phyloP scores from a whole-genome alignment of 1,140 invertebrate species.

The Tribolium madens region DNA sequence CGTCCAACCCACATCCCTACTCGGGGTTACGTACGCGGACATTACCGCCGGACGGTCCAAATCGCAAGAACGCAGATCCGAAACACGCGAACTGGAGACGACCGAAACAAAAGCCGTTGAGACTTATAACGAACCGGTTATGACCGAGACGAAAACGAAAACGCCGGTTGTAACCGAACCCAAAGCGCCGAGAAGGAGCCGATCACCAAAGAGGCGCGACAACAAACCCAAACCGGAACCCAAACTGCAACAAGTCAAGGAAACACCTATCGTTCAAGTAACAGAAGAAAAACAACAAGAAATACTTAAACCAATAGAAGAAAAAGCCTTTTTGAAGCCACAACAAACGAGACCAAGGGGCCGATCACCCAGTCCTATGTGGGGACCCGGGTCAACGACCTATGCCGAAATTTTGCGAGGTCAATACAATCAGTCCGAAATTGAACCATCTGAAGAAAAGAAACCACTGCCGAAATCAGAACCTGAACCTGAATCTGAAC shows the following conservation, averaged over 20 bases:
- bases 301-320: background rate
- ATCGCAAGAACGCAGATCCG: conserved; percentile 55
- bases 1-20: conserved; percentile 65
- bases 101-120: conserved; percentile 39
- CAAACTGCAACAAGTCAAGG: conserved; percentile 13
- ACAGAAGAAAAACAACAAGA: background rate
- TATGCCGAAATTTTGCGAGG: conserved; percentile 84
- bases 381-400: conserved; percentile 77
- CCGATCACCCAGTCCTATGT: conserved; percentile 78
- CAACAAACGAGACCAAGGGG: conserved; percentile 56
- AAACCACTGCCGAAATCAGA: conserved; percentile 8
- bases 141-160: conserved; percentile 9
- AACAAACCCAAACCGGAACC: conserved; percentile 50
- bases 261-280: background rate
- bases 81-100: conserved; percentile 30
- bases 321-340: conserved; percentile 2
- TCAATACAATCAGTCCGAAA: conserved; percentile 45
- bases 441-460: conserved; percentile 23
- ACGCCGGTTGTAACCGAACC: conserved; percentile 2
- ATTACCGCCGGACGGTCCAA: conserved; percentile 59
- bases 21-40: conserved; percentile 69
- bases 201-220: conserved; percentile 61
- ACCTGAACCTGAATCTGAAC: conserved; percentile 14
- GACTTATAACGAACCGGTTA: conserved; percentile 1
- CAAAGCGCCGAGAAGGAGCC: conserved; percentile 62